Percentiles rank a stretch among this genome's conserved stretches.
Conservation (phyloP, 2,888 invertebrate species). For the Eupithecia dodoneata region DNA sequence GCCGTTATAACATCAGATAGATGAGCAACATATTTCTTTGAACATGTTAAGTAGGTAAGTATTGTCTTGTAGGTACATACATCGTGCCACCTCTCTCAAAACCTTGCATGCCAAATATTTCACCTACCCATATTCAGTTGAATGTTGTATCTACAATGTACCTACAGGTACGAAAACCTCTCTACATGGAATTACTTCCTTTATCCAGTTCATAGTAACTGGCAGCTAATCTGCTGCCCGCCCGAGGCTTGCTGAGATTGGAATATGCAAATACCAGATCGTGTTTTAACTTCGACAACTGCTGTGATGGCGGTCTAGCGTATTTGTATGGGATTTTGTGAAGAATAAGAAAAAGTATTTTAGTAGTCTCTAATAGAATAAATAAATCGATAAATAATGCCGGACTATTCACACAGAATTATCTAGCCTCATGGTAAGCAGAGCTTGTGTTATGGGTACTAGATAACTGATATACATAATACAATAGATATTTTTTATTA, state of each 20-base stretch:
- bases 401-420: too few species aligned
- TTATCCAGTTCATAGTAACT: conserved; percentile 5
- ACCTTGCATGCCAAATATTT: background rate
- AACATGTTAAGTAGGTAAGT: background rate
- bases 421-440: too few species aligned
- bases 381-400: background rate
- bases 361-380: background rate
- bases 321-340: background rate
- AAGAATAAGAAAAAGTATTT: background rate
- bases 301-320: conserved; percentile 56
- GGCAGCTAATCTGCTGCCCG: conserved; percentile 24
- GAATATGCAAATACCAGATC: conserved; percentile 80
- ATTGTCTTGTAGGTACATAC: background rate
- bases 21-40: background rate
- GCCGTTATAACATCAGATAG: background rate
- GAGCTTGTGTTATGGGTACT: too few species aligned
- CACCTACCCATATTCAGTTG: background rate
- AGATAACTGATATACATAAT: too few species aligned
- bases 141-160: background rate
- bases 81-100: background rate
- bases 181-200: conserved; percentile 16
- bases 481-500: too few species aligned
- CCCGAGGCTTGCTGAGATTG: conserved; percentile 73
- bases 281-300: conserved; percentile 80
- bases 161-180: conserved; percentile 1